These are phyloP conservation scores for Rhabdophis nuchalis DNA, from an alignment of 2,797 vertebrate species.

Conservation along the genomic window DNA sequence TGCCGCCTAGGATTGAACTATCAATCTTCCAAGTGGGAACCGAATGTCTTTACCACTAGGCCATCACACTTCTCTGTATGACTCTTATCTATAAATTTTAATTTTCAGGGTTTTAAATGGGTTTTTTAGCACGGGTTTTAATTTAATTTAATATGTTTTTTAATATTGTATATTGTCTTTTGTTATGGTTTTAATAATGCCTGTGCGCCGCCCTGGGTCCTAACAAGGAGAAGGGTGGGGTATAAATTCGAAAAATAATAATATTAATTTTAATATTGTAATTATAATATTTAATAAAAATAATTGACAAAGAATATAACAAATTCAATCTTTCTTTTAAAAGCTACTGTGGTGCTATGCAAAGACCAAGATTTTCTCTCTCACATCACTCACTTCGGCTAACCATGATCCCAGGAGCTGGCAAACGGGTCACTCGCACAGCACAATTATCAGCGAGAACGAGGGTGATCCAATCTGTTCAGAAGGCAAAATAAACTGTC, in stretches of 20 bases:
- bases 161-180: no score
- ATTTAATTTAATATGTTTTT: no score
- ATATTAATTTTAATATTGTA: not conserved
- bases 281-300: not conserved
- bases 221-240: no score
- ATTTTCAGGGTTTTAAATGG: no score
- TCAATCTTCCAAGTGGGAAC: not conserved
- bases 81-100: no score
- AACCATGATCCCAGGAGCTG: not conserved
- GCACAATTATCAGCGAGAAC: not conserved
- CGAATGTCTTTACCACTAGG: not conserved
- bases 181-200: no score
- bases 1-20: not conserved
- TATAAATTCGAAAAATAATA: no score
- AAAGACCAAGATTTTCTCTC: not conserved
- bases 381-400: not conserved
- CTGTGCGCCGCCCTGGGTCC: no score
- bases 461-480: not conserved
- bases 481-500: not conserved
- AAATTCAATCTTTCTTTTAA: not conserved
- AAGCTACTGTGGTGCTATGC: not conserved
- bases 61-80: not conserved
- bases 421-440: not conserved
- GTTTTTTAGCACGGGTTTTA: no score
- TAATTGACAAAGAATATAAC: not conserved